Base-by-base conservation (phyloP, 2,797 vertebrate species). In the Eulemur albifrons region DNA sequence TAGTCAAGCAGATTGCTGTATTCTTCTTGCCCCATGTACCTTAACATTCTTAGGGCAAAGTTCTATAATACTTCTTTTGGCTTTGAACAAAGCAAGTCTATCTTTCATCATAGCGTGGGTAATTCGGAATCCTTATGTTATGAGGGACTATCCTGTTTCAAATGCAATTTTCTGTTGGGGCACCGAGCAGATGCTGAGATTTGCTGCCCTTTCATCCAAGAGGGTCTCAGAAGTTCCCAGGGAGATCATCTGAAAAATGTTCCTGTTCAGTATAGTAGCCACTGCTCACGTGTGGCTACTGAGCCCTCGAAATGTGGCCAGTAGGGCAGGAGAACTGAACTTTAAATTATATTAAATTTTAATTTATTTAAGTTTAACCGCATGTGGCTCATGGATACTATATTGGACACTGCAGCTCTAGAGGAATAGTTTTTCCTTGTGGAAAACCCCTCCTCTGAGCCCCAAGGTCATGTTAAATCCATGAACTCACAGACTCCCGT, bases 41-140 rank as follows among this genome's bases (percentile, higher is more conserved):
- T 91, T 14, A 3, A 0, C 23, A 4, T 35, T 61, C 17, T 73
- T 86, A 63, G 45, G 32, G 48, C 61, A 30, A 63, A 75, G 76
- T 82, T 54, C 13, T 21, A 1, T 9, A 48, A 88, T 35, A 52
- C 10, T 69, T 67, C 38, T 4, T 88, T 54, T 63, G 52, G n/a
- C 45, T 96, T 89, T 80, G 76, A 94, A 72, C 83, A 77, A 63
- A 87, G 52, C 57, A 50, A 7, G 14, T 48, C 32, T 17, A 4
- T 94, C 76, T 92, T 86, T 75, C 20, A 40, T 79, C 65, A 0
- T 4, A 27, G 45, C 15, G 9, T 17, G 40, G 35, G 50, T 38
- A 50, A 4, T 59, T 90, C 4, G 2, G 69, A 83, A 48, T 88
- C 25, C 43, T 67, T 76, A 13, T 3, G 17, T 43, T 89, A 35